Percentiles rank a stretch among this genome's conserved stretches.
Conservation (phyloP, 2,113 vertebrate species). For the Acinonyx jubatus region DNA sequence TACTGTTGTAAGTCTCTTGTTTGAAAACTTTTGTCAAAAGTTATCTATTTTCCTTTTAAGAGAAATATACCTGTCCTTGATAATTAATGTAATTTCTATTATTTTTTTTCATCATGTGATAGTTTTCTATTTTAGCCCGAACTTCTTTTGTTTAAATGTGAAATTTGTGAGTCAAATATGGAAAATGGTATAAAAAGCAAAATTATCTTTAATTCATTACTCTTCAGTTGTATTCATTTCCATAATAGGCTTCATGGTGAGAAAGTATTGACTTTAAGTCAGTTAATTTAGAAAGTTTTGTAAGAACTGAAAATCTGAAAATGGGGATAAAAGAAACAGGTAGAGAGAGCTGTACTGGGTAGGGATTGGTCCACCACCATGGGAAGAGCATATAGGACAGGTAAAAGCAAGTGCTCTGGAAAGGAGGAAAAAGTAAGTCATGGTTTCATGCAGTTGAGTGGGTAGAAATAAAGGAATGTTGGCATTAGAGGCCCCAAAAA, state of each 20-base stretch:
- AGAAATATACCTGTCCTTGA: slow-evolving; percentile 46
- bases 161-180: slow-evolving; percentile 69
- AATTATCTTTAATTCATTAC: slow-evolving; percentile 62
- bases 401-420: background rate
- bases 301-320: slow-evolving; percentile 45
- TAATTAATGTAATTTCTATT: slow-evolving; percentile 51
- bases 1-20: slow-evolving; percentile 28
- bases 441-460: background rate
- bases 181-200: slow-evolving; percentile 17
- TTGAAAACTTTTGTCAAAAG: slow-evolving; percentile 43
- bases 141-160: slow-evolving; percentile 48
- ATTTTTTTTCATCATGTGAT: slow-evolving; percentile 25
- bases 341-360: background rate
- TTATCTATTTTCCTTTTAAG: slow-evolving; percentile 60
- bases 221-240: slow-evolving; percentile 54
- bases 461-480: background rate
- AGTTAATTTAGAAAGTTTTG: slow-evolving; percentile 59
- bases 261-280: slow-evolving; percentile 45
- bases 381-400: no score
- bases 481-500: background rate
- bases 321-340: background rate
- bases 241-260: slow-evolving; percentile 10
- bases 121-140: slow-evolving; percentile 41
- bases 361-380: background rate
- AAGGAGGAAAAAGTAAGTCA: background rate